Percentiles rank a stretch among this genome's conserved stretches.
Evolutionary conservation across 1,140 invertebrate genomes (phyloP).

Genomic region (Apis cerana): DNA sequence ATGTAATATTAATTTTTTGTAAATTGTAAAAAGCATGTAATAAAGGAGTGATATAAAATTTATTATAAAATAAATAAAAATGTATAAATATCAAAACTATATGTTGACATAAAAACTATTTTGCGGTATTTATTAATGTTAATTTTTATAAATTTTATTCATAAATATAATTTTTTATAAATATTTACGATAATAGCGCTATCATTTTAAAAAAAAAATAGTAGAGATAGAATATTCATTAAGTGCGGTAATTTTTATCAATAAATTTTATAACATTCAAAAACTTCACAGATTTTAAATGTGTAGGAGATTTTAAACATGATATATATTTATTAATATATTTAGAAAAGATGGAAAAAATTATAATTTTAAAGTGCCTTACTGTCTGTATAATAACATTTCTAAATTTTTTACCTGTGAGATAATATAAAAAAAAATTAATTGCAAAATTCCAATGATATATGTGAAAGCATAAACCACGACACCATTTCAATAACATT

Average conservation of each 20-base stretch:
- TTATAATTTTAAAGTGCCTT: constrained; percentile 46
- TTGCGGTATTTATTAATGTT: constrained; percentile 16
- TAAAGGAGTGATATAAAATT: constrained; percentile 14
- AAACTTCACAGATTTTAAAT: constrained; percentile 44
- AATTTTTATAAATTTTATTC: constrained; percentile 23
- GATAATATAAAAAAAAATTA: constrained; percentile 73
- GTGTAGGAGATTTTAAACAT: constrained; percentile 54
- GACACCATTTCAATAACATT: constrained; percentile 72
- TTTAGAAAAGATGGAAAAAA: constrained; percentile 39
- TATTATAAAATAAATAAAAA: neutral
- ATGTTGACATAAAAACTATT: neutral
- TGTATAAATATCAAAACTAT: constrained; percentile 16
- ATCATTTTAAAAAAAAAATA: constrained; percentile 32
- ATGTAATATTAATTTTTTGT: constrained; percentile 40
- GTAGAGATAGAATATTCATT: constrained; percentile 48
- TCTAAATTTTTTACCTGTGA: constrained; percentile 69
- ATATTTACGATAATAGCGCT: constrained; percentile 1
- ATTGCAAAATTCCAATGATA: constrained; percentile 74
- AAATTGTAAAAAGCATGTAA: neutral
- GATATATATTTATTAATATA: constrained; percentile 48
- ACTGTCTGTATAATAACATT: constrained; percentile 58
- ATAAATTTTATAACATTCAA: constrained; percentile 44
- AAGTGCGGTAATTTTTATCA: constrained; percentile 58
- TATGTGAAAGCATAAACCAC: constrained; percentile 69
- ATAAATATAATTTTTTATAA: neutral